Percentiles rank a stretch among this genome's conserved stretches.
Evolutionary conservation across 2,797 vertebrate genomes (phyloP).

Genomic region (Aulostomus chinensis): DNA sequence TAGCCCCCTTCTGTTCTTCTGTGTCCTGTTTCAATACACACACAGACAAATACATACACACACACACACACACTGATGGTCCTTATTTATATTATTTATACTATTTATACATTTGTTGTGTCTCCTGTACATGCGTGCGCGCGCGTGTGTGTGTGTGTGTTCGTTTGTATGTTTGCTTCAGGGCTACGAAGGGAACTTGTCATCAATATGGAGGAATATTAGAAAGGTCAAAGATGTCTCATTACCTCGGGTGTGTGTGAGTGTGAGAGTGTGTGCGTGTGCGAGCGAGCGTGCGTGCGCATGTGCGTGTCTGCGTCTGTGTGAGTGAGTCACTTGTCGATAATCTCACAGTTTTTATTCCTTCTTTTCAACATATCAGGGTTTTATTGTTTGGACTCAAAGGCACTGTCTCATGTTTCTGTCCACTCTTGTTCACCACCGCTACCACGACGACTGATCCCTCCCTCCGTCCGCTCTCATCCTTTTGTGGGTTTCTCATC

Average conservation of each 20-base stretch:
- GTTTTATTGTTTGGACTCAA: slow-evolving; percentile 37
- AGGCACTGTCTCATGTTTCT: slow-evolving; percentile 8
- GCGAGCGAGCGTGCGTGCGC: slow-evolving; percentile 5
- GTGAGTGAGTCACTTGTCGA: slow-evolving; percentile 14
- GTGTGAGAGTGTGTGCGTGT: slow-evolving; percentile 14
- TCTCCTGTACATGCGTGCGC: no score
- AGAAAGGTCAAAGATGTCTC: slow-evolving; percentile 46
- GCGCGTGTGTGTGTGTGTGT: no score
- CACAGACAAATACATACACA: slow-evolving; percentile 13
- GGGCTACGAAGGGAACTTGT: slow-evolving; percentile 47
- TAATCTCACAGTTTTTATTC: slow-evolving; percentile 28
- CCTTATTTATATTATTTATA: slow-evolving; percentile 71
- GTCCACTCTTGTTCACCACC: slow-evolving; percentile 2
- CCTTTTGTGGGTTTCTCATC: no score
- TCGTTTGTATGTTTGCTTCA: slow-evolving; percentile 25
- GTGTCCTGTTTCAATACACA: neutral
- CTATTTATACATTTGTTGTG: slow-evolving; percentile 10
- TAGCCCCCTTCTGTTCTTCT: slow-evolving; percentile 25
- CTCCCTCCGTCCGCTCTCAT: no score
- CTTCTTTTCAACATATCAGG: slow-evolving; percentile 40
- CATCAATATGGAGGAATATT: slow-evolving; percentile 21
- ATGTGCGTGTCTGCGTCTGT: neutral
- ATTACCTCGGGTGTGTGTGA: slow-evolving; percentile 49
- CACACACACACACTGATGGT: slow-evolving; percentile 40
- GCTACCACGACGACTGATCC: slow-evolving; percentile 16